Percentiles rank a stretch among this genome's conserved stretches.
phyloP scores from a whole-genome alignment of 2,113 vertebrate species.

The Corythaeola cristata region DNA sequence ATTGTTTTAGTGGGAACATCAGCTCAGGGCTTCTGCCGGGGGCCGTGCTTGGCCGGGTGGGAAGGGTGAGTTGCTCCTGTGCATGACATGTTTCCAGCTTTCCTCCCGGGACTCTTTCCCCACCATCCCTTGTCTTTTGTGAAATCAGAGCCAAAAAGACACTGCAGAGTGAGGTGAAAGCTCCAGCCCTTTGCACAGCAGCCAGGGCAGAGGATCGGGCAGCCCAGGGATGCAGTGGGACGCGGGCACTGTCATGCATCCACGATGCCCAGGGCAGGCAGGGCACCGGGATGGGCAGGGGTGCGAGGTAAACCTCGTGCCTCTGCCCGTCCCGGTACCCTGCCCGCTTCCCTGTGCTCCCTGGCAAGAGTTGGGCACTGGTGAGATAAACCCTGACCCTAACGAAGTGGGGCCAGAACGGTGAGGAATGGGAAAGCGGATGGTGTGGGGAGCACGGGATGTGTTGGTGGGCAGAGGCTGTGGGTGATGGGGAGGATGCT shows the following conservation, averaged over 20 bases:
- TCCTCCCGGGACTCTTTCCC: neutral
- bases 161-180: accelerated
- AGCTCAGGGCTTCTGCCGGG: neutral
- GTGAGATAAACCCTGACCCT: neutral
- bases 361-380: too few relatives aligned
- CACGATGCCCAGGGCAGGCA: too few relatives aligned
- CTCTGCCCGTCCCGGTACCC: too few relatives aligned
- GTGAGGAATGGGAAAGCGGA: neutral
- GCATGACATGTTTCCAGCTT: neutral
- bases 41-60: neutral
- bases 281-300: too few relatives aligned
- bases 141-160: too few relatives aligned
- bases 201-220: neutral
- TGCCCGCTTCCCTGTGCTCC: too few relatives aligned
- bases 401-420: neutral
- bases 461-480: neutral
- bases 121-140: neutral
- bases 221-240: accelerated
- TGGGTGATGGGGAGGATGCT: neutral
- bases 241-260: too few relatives aligned
- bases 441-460: neutral
- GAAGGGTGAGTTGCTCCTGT: neutral
- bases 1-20: neutral
- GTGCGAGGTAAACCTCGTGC: too few relatives aligned
- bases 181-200: neutral